Evolutionary conservation across 2,888 invertebrate species (phyloP).

Genomic region (Dryocosmus kuriphilus): DNA sequence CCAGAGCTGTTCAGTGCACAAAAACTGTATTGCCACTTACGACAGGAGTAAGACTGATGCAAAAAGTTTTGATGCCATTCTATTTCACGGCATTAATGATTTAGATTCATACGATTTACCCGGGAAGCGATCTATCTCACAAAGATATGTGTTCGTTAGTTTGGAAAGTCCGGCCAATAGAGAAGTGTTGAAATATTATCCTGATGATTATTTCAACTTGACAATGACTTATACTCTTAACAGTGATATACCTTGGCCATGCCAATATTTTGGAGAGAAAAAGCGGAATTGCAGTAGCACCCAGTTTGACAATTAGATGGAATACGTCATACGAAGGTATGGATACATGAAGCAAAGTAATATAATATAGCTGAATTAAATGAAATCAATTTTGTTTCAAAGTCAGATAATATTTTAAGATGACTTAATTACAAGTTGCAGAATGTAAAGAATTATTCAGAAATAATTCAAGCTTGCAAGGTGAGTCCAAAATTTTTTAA

Average conservation of each 20-base stretch:
- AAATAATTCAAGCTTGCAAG: no score
- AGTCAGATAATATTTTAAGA: no score
- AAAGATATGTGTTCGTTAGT: conserved; percentile 79
- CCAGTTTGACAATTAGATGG: conserved; percentile 57
- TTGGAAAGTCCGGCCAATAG: conserved; percentile 77
- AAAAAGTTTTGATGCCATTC: conserved; percentile 78
- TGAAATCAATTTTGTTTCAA: no score
- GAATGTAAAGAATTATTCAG: no score
- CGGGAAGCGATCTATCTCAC: conserved; percentile 70
- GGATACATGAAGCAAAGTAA: no score
- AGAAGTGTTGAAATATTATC: conserved; percentile 51
- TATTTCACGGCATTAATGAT: conserved; percentile 78
- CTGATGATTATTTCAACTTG: conserved; percentile 79
- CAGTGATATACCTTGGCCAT: conserved; percentile 79
- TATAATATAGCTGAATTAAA: no score
- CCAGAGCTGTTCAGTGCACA: conserved; percentile 67
- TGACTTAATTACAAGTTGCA: no score
- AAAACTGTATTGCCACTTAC: conserved; percentile 78
- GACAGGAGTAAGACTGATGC: conserved; percentile 71
- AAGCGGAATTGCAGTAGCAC: conserved; percentile 60
- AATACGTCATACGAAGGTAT: conserved; percentile 11
- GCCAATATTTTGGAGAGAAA: conserved; percentile 69
- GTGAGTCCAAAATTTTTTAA: no score
- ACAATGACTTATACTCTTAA: conserved; percentile 81
- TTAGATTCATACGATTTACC: conserved; percentile 72